Evolutionary conservation across 2,113 vertebrate species (phyloP), one percentile per base, ranked within the genome.

Genomic region (Actenoides hombroni): DNA sequence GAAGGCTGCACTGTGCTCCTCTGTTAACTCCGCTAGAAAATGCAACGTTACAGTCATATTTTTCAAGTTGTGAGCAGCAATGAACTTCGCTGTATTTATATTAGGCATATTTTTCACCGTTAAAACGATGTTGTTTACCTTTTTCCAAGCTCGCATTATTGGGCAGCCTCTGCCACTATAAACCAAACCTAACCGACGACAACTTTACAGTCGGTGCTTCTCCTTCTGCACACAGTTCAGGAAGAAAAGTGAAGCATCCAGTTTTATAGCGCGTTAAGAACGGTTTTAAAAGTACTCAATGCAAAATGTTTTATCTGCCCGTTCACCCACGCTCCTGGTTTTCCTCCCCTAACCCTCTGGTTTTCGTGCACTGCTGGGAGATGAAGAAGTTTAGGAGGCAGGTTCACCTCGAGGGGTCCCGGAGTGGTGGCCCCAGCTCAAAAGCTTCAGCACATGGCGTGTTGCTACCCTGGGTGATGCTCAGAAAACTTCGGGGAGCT

Each of bases 41-140:
- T 88, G 95, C 97, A 87, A 96, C 6, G 46, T 74, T 53, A 83
- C 75, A 18, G 90, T 64, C 80, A 5, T 96, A 97, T 98, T 98
- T 97, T 88, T 97, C 95, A 97, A 91, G 91, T 96, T 78, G 92
- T 92, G 94, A 97, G 37, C 67, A 79, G 95, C 95, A 82, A 76
- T n/a, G 86, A 54, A 92, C 84, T 88, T 7, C 5, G 82, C 89
- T 67, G 83, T 86, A 79, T 95, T 98, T 98, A 98, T 97, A 98
- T 98, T 95, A 98, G 97, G 96, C 78, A 57, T 97, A 98, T 98
- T 98, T 98, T 98, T 98, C 98, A 98, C 86, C 67, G 94, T 68
- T 97, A 65, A 97, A 96, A 83, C 95, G 71, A 68, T 31, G 79
- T 85, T 98, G 98, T 88, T 98, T 97, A 97, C 97, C 87, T 98